These are phyloP conservation scores for Spilarctia lutea DNA, from an alignment of 2,888 invertebrate genomes.

Conservation along the genomic window DNA sequence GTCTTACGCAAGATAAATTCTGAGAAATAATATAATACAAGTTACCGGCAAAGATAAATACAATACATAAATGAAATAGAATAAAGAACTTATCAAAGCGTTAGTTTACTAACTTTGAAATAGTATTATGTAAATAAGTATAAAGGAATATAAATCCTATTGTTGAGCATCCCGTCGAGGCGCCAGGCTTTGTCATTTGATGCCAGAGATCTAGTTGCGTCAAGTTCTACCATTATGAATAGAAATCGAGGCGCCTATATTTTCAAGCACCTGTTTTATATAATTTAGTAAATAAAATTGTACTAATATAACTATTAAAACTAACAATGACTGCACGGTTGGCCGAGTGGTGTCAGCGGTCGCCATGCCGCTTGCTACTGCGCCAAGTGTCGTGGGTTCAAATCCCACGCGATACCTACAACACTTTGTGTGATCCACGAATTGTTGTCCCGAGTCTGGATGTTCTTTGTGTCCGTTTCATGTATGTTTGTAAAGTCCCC, in stretches of 20 bases:
- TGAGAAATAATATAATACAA: too few relatives aligned
- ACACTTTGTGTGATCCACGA: too few relatives aligned
- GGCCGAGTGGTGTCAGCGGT: too few relatives aligned
- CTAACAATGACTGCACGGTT: too few relatives aligned
- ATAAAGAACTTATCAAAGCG: background rate
- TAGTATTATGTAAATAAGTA: slow-evolving; percentile 20
- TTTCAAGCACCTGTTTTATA: slow-evolving; percentile 32
- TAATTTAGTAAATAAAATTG: background rate
- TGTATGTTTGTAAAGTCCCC: too few relatives aligned
- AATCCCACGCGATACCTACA: too few relatives aligned
- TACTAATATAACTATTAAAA: background rate
- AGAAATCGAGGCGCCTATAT: slow-evolving; percentile 46
- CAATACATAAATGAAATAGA: background rate
- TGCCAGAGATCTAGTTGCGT: slow-evolving; percentile 66
- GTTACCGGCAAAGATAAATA: background rate
- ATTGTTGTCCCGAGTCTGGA: too few relatives aligned
- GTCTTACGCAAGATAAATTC: background rate
- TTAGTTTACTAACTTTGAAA: slow-evolving; percentile 4
- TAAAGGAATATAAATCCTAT: slow-evolving; percentile 35
- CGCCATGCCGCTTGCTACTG: too few relatives aligned
- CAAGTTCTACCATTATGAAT: slow-evolving; percentile 62
- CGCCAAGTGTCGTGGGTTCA: too few relatives aligned
- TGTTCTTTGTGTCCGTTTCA: too few relatives aligned
- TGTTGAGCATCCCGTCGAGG: slow-evolving; percentile 56
- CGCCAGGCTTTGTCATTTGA: slow-evolving; percentile 74